These are phyloP conservation scores for Saguinus imperator DNA, from an alignment of 2,113 vertebrate genomes.

Conservation along the genomic window DNA sequence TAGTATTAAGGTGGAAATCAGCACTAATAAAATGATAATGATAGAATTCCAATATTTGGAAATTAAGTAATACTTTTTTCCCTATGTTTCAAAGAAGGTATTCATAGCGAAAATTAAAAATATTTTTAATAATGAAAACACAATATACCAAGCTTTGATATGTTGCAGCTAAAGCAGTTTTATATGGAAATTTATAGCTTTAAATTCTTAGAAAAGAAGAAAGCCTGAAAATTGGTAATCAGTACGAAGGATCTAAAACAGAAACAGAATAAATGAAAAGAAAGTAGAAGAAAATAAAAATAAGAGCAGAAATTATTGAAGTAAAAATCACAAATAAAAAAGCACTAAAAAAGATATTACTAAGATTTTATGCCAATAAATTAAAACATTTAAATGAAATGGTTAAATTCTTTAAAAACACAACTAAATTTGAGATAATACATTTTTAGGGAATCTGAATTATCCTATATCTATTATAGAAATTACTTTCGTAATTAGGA, in stretches of 20 bases:
- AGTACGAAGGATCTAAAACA: background rate
- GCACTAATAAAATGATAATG: background rate
- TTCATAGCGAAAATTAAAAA: background rate
- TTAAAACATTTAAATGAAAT: conserved; percentile 39
- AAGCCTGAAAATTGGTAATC: background rate
- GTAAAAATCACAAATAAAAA: background rate
- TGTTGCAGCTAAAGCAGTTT: background rate
- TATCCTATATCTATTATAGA: background rate
- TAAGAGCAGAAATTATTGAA: background rate
- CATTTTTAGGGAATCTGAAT: conserved; percentile 9
- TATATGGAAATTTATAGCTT: background rate
- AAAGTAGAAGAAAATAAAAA: background rate
- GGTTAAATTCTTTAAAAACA: background rate
- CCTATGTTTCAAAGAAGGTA: background rate
- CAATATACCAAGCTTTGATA: background rate
- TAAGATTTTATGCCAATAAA: background rate
- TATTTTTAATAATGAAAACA: background rate
- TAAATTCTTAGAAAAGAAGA: background rate
- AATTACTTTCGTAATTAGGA: conserved; percentile 14
- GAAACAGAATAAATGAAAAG: background rate
- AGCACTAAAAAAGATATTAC: background rate
- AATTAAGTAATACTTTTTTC: background rate
- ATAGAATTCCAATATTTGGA: background rate
- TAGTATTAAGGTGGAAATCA: background rate
- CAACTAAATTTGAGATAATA: background rate